phyloP scores from a whole-genome alignment of 2,888 invertebrate species.

The Anoplius nigerrimus region DNA sequence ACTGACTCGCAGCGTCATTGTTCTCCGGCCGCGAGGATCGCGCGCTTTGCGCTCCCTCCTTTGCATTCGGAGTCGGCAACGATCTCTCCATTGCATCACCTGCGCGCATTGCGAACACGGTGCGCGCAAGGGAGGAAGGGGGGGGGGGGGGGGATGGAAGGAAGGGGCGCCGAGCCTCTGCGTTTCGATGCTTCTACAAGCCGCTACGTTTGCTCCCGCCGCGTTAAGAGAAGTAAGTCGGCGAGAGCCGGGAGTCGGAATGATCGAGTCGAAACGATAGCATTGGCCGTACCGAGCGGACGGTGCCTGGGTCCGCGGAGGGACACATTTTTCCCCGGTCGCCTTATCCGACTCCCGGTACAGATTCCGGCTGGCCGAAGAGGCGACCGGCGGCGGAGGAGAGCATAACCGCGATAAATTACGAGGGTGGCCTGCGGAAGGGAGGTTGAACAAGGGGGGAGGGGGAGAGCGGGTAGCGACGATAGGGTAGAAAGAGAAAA shows the following conservation, averaged over 20 bases:
- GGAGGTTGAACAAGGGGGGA: constrained; percentile 22
- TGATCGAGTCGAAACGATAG: constrained; percentile 53
- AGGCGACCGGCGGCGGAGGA: neutral
- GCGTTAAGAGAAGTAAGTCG: neutral
- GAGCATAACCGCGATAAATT: constrained; percentile 58
- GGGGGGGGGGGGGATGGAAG: too few species aligned
- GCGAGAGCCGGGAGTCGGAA: constrained; percentile 14
- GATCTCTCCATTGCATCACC: constrained; percentile 55
- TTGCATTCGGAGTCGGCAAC: constrained; percentile 45
- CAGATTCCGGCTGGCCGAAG: constrained; percentile 43
- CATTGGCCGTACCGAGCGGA: constrained; percentile 33
- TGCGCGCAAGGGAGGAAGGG: too few species aligned
- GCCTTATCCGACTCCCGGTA: constrained; percentile 45
- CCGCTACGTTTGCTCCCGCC: too few species aligned
- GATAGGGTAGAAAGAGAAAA: constrained; percentile 27
- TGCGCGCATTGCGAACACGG: constrained; percentile 10
- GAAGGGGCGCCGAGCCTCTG: too few species aligned
- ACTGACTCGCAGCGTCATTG: too few species aligned
- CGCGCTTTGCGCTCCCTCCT: constrained; percentile 30
- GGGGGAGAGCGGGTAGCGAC: constrained; percentile 19
- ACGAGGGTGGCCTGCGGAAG: constrained; percentile 45
- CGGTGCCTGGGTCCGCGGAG: too few species aligned
- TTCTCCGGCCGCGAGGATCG: too few species aligned
- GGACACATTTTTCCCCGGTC: constrained; percentile 16
- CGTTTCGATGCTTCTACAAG: too few species aligned